Base-by-base conservation (phyloP, 2,113 vertebrate genomes). In the Synchiropus splendidus region DNA sequence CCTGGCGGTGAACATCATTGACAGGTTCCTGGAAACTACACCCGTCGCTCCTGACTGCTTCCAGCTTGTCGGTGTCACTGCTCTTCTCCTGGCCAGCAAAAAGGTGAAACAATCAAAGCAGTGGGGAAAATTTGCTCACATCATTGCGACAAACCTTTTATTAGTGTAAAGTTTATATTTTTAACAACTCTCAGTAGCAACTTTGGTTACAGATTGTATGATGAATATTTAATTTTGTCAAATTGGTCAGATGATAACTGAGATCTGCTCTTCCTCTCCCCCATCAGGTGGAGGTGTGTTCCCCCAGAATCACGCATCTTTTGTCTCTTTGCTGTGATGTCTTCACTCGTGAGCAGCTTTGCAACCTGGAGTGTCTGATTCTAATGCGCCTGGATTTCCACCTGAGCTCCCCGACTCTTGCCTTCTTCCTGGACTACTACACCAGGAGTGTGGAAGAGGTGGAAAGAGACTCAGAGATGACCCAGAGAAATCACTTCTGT, bases 31-130 rank as follows among this genome's bases (percentile, higher is more conserved):
- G 39, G 51, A 70, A 18, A 89, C 88, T 31, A 94, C 90, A 0
- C 87, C 92, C 0, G 89, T 97, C 44, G 91, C 93, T 5, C 74
- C 87, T 0, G 94, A 97, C 72, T 97, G 94, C 71, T 96, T 97
- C 72, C 94, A 98, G 79, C 80, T 97, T 1, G 80, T 96, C n/a
- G 94, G 94, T 0, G 85, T 96, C 45, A 91, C 93, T 0, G 77
- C 87, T 0, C 83, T 98, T 27, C 85, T 96, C 36, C 82, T 98
- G 5, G 90, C 93, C 16, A 88, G 87, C 67, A 97, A 98, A 74
- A 90, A 94, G 84, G 94, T 97, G 2, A 27, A 34, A 17, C 10
- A 4, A 4, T 16, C n/a, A n/a, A n/a, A n/a, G n/a, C n/a, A n/a
- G n/a, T n/a, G n/a, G n/a, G n/a, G n/a, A n/a, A n/a, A n/a, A n/a